These are phyloP conservation scores for Chrysopa pallens DNA, from an alignment of 1,140 invertebrate species.

Conservation along the genomic window DNA sequence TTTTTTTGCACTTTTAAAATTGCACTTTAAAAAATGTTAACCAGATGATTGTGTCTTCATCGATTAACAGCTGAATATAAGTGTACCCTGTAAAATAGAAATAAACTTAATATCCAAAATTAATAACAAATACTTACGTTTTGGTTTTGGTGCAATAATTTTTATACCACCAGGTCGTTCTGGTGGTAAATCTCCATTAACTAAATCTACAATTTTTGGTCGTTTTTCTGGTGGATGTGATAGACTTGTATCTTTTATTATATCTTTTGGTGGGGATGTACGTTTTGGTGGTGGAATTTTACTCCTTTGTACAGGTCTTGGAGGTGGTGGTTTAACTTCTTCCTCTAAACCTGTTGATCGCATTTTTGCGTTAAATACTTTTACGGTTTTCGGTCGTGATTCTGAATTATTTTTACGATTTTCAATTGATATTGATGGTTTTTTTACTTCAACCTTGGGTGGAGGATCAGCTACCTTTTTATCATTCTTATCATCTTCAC, in stretches of 20 bases:
- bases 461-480: conserved; percentile 26
- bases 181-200: conserved; percentile 21
- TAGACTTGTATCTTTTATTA: conserved; percentile 12
- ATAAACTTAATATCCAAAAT: conserved; percentile 1
- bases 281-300: conserved; percentile 37
- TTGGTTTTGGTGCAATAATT: conserved; percentile 68
- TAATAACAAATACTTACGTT: conserved; percentile 54
- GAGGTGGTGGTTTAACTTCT: conserved; percentile 58
- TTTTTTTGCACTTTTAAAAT: too few relatives aligned
- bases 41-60: too few relatives aligned
- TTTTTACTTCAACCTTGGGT: conserved; percentile 32
- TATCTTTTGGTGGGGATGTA: conserved; percentile 36
- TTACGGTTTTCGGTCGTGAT: conserved; percentile 61
- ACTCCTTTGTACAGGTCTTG: conserved; percentile 38
- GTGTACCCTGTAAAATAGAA: background rate
- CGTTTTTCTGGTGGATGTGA: conserved; percentile 55
- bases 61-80: too few relatives aligned
- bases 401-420: conserved; percentile 45
- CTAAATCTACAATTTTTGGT: conserved; percentile 33
- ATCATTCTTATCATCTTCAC: conserved; percentile 21
- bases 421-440: conserved; percentile 64
- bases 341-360: conserved; percentile 70
- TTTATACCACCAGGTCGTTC: conserved; percentile 66
- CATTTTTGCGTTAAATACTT: conserved; percentile 75
- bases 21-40: too few relatives aligned